A percentile compares a stretch with the other conserved stretches of the same genome.
Conservation (phyloP, 2,113 vertebrate species). For the Corythoichthys haematopterus region DNA sequence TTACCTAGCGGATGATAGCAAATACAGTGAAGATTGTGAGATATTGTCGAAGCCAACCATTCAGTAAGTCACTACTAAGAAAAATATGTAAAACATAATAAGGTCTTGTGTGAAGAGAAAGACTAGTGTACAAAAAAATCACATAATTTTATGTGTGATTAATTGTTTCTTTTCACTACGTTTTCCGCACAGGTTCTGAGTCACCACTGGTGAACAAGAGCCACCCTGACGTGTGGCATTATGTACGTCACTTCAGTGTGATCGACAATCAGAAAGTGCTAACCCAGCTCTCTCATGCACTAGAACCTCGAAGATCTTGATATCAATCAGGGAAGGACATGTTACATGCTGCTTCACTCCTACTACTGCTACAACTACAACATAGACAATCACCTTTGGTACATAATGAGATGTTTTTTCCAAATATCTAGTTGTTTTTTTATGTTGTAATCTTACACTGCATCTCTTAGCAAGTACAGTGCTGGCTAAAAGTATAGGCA, state of each 20-base stretch:
- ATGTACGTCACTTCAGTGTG: slow-evolving; percentile 90
- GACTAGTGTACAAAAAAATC: not conserved
- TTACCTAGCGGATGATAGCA: slow-evolving; percentile 92
- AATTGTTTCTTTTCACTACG: not conserved
- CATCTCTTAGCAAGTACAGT: slow-evolving; percentile 27
- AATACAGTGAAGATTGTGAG: slow-evolving; percentile 89
- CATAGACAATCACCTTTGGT: slow-evolving; percentile 32
- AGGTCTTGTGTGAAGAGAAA: not conserved
- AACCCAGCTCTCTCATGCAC: slow-evolving; percentile 90
- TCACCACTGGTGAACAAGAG: slow-evolving; percentile 85
- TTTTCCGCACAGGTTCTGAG: slow-evolving; percentile 75
- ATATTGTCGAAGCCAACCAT: slow-evolving; percentile 88
- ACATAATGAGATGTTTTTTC: slow-evolving; percentile 38
- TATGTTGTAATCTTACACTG: slow-evolving; percentile 41
- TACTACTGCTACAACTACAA: slow-evolving; percentile 26
- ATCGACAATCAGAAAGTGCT: slow-evolving; percentile 98
- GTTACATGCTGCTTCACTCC: slow-evolving; percentile 59
- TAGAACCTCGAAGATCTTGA: slow-evolving; percentile 91
- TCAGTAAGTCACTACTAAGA: slow-evolving; percentile 80
- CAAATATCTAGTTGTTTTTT: slow-evolving; percentile 36
- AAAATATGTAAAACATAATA: not conserved
- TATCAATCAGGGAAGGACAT: slow-evolving; percentile 48
- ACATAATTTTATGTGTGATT: not conserved
- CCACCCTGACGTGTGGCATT: slow-evolving; percentile 88
- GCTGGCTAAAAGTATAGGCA: no score